Conservation (phyloP, 2,888 invertebrate species). For the Anoncus sp. region DNA sequence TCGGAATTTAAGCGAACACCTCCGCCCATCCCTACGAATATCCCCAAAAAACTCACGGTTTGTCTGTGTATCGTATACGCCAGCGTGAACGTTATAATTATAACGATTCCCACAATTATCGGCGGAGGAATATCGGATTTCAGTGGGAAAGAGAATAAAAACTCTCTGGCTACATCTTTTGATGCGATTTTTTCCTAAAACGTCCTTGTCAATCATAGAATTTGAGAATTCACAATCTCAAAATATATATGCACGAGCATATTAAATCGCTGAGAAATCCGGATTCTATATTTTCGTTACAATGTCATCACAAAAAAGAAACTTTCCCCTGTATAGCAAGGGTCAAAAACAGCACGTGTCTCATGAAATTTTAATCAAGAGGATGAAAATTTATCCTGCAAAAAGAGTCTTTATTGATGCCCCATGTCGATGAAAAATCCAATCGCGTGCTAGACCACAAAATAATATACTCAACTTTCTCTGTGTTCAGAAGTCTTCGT, state of each 20-base stretch:
- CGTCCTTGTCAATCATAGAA: conserved; percentile 19
- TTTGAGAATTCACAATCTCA: not conserved
- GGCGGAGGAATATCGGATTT: conserved; percentile 31
- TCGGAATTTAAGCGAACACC: conserved; percentile 43
- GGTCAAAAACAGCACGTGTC: too few species aligned
- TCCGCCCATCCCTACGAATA: conserved; percentile 60
- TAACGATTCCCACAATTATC: conserved; percentile 79
- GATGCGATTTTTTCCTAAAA: not conserved
- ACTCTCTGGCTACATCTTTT: not conserved
- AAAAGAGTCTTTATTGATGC: conserved; percentile 1
- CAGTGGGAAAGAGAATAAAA: conserved; percentile 5
- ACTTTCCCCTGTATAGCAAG: not conserved
- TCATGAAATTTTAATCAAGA: conserved; percentile 26
- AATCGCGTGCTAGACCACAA: conserved; percentile 51
- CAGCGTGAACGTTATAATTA: conserved; percentile 81
- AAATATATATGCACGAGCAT: not conserved
- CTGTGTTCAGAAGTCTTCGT: conserved; percentile 47
- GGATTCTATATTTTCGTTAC: not conserved
- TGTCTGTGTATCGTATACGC: conserved; percentile 75
- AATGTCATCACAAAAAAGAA: not conserved
- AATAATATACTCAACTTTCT: conserved; percentile 44
- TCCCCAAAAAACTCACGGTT: conserved; percentile 46
- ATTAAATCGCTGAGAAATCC: not conserved
- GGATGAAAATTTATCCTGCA: conserved; percentile 5
- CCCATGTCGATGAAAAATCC: conserved; percentile 46